Percentiles rank a stretch among this genome's conserved stretches.
These are phyloP conservation scores for Danionella dracula DNA, from an alignment of 2,797 vertebrate genomes.

Conservation along the genomic window DNA sequence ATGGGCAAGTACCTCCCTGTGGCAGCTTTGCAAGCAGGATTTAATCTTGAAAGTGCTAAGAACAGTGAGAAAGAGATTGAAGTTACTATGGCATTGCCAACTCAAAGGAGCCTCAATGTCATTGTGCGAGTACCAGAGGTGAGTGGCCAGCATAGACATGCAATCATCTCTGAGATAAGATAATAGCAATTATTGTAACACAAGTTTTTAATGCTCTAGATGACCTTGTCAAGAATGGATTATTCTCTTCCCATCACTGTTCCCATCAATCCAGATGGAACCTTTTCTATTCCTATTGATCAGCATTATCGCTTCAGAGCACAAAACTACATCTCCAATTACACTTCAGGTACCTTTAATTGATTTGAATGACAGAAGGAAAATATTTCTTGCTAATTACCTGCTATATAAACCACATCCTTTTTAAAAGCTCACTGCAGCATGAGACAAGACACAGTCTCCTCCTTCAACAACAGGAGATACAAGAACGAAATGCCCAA, in stretches of 20 bases:
- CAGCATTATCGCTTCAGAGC: not conserved
- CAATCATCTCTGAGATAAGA: too few species aligned
- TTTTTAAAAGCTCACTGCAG: slow-evolving; percentile 17
- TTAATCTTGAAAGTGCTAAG: slow-evolving; percentile 42
- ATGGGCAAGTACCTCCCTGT: slow-evolving; percentile 51
- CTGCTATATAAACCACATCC: not conserved
- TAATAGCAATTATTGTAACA: not conserved
- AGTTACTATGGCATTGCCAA: slow-evolving; percentile 52
- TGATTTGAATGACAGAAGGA: not conserved
- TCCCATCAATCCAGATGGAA: slow-evolving; percentile 49
- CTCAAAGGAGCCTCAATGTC: slow-evolving; percentile 54
- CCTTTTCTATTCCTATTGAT: not conserved
- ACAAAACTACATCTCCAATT: not conserved
- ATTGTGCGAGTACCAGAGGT: slow-evolving; percentile 60
- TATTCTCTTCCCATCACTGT: slow-evolving; percentile 49
- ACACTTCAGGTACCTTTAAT: not conserved
- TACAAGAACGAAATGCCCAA: slow-evolving; percentile 65
- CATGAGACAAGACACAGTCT: slow-evolving; percentile 46
- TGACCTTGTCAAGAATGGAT: slow-evolving; percentile 52
- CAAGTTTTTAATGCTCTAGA: slow-evolving; percentile 40
- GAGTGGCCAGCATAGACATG: not conserved
- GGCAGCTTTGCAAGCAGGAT: slow-evolving; percentile 47
- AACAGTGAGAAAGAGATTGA: slow-evolving; percentile 64
- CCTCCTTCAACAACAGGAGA: slow-evolving; percentile 61
- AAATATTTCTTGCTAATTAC: not conserved